Base-by-base conservation (phyloP, 2,797 vertebrate species). In the Pempheris klunzingeri region DNA sequence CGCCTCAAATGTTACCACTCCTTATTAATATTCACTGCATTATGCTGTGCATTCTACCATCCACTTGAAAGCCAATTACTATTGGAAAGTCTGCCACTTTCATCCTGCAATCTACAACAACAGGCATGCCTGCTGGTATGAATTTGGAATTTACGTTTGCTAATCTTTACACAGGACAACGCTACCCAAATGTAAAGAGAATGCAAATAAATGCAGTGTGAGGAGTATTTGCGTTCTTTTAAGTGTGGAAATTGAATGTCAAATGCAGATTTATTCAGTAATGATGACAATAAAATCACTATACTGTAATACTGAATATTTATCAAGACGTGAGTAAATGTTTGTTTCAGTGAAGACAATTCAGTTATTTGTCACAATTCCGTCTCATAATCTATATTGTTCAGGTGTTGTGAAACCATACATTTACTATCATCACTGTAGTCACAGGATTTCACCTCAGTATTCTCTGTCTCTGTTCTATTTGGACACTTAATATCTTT, bases 61-160 rank as follows among this genome's bases (percentile, higher is more conserved):
- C 85, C 82, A 88, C 87, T 90, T 92, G 84, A 93, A 91, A 92
- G 81, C 80, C 84, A 92, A 92, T 93, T 92, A 93, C 81, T 77
- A 74, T 74, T 77, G 83, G 79, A 89, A 92, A 89, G 88, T 93
- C 86, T 72, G 84, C 71, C 71, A 78, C 72, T 90, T 89, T 85
- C 71, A 82, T 80, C 76, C 88, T 81, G 80, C 82, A 91, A 91
- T 92, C 87, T 91, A 73, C 84, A 82, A 84, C 69, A 85, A 86
- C 82, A 86, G 78, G 24, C 88, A 64, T 78, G 70, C 72, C 59
- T 76, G 75, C 80, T 69, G 44, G 64, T 80, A 46, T 61, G 70
- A 80, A 79, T 81, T 78, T 81, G 36, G 67, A 87, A 78, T 89
- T 86, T 71, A 52, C 71, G 52, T 90, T 86, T 60, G 57, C 38